Evolutionary conservation across 2,113 vertebrate species (phyloP), one percentile per base, ranked within the genome.

Genomic region (Bujurquina vittata): DNA sequence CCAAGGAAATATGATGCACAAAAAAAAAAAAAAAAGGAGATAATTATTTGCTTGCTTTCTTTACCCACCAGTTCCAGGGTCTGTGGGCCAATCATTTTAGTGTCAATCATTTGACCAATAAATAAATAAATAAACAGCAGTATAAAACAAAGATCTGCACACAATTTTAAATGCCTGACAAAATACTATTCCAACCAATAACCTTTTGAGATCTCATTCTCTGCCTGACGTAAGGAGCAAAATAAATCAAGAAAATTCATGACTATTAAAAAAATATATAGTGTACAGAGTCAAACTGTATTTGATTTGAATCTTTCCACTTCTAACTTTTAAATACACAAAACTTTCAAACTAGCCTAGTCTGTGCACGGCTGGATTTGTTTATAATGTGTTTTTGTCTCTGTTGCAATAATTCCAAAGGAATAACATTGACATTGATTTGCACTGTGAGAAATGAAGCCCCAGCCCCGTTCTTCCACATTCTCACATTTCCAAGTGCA

Each of bases 201-300:
- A 74, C 1, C 10, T 73, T 60, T 74, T 22, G 55, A 15, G 18
- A 29, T 37, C 18, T 18, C 14, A 15, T 77, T 10, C 2, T 72
- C 46, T 52, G 23, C 31, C 17, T 72, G 46, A 55, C 35, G 18
- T 18, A 35, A 74, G 77, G 22, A 67, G 5, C 10, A 11, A 84
- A 72, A 72, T 31, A 26, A 72, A 31, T 72, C 46, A 72, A 54
- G 17, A 72, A 72, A 54, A 33, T 72, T 72, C 26, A 33, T 0
- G 0, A 52, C 23, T 29, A 72, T 26, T 72, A 31, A 72, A 54
- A 79, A 80, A 15, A 29, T 72, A 69, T 3, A 46, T 2, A 49
- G 4, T 69, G 49, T 49, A 69, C 65, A 76, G 12, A 78, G 35
- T 84, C 31, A 79, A 81, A 77, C 23, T 37, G 1, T 33, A 65